Conservation (phyloP, 2,113 vertebrate species). For the Zootoca vivipara region DNA sequence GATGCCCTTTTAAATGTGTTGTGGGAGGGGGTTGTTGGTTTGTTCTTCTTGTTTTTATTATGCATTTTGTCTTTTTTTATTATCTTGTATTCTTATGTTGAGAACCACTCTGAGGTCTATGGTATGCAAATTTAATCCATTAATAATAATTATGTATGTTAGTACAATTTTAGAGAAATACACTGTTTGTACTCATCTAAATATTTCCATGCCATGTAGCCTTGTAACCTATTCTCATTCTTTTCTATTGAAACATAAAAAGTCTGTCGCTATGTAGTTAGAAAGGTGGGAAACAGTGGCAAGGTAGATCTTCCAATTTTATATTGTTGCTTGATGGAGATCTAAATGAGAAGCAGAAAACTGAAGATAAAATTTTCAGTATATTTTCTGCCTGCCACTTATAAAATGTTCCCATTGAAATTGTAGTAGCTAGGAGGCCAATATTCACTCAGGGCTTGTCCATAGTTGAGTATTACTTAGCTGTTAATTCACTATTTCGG, state of each 20-base stretch:
- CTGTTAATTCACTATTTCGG: no score
- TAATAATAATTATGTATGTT: no score
- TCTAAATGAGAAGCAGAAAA: neutral
- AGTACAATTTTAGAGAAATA: neutral
- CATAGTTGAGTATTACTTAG: no score
- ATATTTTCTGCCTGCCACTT: constrained; percentile 13
- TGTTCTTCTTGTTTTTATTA: no score
- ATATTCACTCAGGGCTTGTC: no score
- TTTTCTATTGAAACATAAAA: neutral
- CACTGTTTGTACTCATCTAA: neutral
- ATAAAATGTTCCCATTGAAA: constrained; percentile 25
- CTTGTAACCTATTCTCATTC: neutral
- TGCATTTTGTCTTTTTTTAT: no score
- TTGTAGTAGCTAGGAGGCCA: no score
- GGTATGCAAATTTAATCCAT: no score
- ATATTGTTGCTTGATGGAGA: constrained; percentile 14
- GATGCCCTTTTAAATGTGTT: no score
- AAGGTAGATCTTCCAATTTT: neutral
- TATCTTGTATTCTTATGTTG: no score
- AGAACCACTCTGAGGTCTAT: no score
- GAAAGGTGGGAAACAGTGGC: neutral
- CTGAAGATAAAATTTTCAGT: neutral
- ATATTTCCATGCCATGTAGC: neutral
- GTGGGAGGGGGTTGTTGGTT: no score
- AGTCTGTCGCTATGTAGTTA: neutral